phyloP scores from a whole-genome alignment of 2,888 invertebrate species.

The Congeria kusceri region DNA sequence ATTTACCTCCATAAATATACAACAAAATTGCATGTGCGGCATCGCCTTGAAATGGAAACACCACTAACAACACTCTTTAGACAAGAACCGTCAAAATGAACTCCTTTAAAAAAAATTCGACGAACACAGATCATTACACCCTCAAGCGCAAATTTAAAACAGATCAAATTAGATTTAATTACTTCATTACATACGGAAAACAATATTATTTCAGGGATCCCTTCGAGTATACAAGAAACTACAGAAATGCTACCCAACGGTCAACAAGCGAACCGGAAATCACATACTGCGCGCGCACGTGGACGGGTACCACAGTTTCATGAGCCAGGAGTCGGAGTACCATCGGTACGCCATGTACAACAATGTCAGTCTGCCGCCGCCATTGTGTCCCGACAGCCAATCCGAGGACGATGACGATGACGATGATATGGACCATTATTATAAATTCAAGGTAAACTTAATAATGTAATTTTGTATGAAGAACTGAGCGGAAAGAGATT shows the following conservation, averaged over 20 bases:
- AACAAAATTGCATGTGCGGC: too few relatives aligned
- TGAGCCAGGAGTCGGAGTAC: slow-evolving; percentile 62
- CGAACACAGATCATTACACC: too few relatives aligned
- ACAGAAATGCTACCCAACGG: slow-evolving; percentile 69
- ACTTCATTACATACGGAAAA: too few relatives aligned
- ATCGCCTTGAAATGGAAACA: too few relatives aligned
- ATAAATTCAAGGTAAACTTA: slow-evolving; percentile 27
- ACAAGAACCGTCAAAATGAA: too few relatives aligned
- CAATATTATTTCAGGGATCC: slow-evolving; percentile 70
- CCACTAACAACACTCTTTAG: too few relatives aligned
- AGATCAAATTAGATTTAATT: too few relatives aligned
- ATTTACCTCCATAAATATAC: too few relatives aligned
- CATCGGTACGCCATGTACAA: slow-evolving; percentile 64
- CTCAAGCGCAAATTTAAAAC: too few relatives aligned
- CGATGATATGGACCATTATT: slow-evolving; percentile 20
- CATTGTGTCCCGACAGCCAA: slow-evolving; percentile 49
- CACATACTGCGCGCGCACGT: slow-evolving; percentile 57
- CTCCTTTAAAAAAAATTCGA: too few relatives aligned
- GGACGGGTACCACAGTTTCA: slow-evolving; percentile 68
- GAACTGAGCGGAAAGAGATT: too few relatives aligned
- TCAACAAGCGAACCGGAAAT: slow-evolving; percentile 72
- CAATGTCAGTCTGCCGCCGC: slow-evolving; percentile 58
- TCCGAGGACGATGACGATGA: slow-evolving; percentile 32
- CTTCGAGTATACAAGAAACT: slow-evolving; percentile 79
- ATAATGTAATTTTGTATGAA: too few relatives aligned